A percentile compares a stretch with the other conserved stretches of the same genome.
Evolutionary conservation across 2,797 vertebrate genomes (phyloP).

Genomic region (Clamator glandarius): DNA sequence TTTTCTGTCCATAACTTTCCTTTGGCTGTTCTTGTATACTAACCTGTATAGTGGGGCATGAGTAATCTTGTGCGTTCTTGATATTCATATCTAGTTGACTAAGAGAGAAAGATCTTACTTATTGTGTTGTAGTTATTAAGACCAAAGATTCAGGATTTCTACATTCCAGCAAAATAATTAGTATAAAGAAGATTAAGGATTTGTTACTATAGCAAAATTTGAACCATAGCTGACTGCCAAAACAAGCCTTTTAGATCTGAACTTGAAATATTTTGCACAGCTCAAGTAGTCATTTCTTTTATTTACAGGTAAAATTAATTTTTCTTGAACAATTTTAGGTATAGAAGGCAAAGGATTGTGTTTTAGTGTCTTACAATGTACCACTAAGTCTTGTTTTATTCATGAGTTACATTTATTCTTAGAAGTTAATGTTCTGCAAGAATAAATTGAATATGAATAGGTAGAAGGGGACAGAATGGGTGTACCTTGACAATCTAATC

Average conservation of each 20-base stretch:
- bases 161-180: background rate
- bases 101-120: background rate
- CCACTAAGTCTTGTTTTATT: slow-evolving; percentile 8
- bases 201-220: background rate
- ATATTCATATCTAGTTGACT: background rate
- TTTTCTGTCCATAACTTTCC: background rate
- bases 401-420: slow-evolving; percentile 37
- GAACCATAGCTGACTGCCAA: background rate
- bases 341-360: background rate
- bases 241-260: background rate
- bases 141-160: background rate
- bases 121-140: background rate
- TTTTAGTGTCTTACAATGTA: background rate
- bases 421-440: background rate
- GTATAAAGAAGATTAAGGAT: background rate
- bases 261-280: background rate
- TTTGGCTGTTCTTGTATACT: background rate
- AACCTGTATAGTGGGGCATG: accelerated
- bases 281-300: background rate
- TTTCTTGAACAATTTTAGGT: background rate
- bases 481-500: background rate
- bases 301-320: background rate
- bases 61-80: background rate
- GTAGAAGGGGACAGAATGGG: background rate
- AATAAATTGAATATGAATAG: background rate